Percentiles rank a stretch among this genome's conserved stretches.
Evolutionary conservation across 2,888 invertebrate species (phyloP).

Genomic region (Caenorhabditis sp.): DNA sequence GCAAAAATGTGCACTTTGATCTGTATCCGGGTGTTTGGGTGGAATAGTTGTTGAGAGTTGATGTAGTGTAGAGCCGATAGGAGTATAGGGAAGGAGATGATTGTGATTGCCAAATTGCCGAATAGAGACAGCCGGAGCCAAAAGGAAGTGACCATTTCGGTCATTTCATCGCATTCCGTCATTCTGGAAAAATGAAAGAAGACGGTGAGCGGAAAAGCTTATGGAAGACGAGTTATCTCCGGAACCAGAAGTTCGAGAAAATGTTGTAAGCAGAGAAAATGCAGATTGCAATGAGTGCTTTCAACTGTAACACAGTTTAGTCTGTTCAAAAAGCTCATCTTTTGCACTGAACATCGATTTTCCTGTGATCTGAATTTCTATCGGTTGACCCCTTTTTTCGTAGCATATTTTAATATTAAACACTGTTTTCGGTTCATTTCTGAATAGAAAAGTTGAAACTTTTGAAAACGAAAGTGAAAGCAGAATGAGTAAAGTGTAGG

Average conservation of each 20-base stretch:
- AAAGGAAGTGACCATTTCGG: slow-evolving; percentile 43
- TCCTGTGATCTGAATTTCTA: too few species aligned
- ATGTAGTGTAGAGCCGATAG: slow-evolving; percentile 37
- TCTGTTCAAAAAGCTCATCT: too few species aligned
- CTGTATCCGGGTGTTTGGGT: slow-evolving; percentile 53
- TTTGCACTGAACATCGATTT: too few species aligned
- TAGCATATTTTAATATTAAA: too few species aligned
- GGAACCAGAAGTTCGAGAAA: too few species aligned
- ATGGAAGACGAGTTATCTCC: too few species aligned
- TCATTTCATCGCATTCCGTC: slow-evolving; percentile 53
- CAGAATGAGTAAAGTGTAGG: background rate
- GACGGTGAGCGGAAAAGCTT: background rate
- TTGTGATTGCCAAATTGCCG: slow-evolving; percentile 37
- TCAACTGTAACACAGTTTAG: too few species aligned
- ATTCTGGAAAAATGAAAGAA: slow-evolving; percentile 13
- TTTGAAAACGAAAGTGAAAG: background rate
- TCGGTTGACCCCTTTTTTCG: too few species aligned
- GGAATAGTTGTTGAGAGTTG: slow-evolving; percentile 40
- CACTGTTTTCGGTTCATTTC: too few species aligned
- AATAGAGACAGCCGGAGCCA: slow-evolving; percentile 51
- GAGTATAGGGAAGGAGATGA: slow-evolving; percentile 46
- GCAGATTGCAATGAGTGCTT: too few species aligned
- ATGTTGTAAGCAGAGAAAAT: too few species aligned
- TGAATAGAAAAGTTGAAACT: background rate
- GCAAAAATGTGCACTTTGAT: slow-evolving; percentile 59